These are phyloP conservation scores for Chymomyza amoena DNA, from an alignment of 2,888 invertebrate species.

Conservation along the genomic window DNA sequence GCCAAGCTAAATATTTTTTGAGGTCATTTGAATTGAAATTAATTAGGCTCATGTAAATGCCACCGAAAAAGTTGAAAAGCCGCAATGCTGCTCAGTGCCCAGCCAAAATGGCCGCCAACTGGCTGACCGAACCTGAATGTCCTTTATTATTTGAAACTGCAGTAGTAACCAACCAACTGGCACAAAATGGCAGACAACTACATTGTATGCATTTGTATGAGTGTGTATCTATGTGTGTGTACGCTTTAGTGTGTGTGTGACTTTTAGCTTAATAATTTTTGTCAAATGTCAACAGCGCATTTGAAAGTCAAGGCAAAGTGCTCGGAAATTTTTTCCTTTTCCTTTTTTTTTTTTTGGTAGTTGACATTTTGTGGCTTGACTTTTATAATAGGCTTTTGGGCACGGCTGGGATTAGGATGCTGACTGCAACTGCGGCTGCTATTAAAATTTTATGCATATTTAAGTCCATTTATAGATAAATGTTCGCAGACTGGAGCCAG, in stretches of 20 bases:
- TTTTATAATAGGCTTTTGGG: conserved; percentile 55
- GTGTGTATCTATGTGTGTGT: conserved; percentile 22
- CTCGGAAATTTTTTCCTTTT: conserved; percentile 14
- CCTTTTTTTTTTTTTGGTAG: not conserved
- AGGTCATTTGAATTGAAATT: conserved; percentile 71
- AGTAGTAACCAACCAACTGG: conserved; percentile 6
- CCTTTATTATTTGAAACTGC: conserved; percentile 10
- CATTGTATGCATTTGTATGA: conserved; percentile 1
- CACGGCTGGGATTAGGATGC: not conserved
- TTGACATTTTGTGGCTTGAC: conserved; percentile 29
- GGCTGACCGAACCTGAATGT: not conserved
- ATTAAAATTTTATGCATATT: conserved; percentile 69
- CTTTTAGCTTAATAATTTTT: conserved; percentile 48
- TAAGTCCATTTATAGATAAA: conserved; percentile 48
- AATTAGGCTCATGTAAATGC: conserved; percentile 72
- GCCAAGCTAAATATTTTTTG: conserved; percentile 35
- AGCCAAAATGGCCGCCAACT: not conserved
- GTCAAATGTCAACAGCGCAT: conserved; percentile 42
- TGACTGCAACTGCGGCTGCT: conserved; percentile 31
- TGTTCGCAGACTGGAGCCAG: not conserved
- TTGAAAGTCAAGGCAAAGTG: conserved; percentile 63
- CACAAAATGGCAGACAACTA: not conserved
- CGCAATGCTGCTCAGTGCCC: conserved; percentile 14
- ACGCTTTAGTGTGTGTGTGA: conserved; percentile 26
- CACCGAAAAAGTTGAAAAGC: conserved; percentile 51